Conservation (phyloP, 1,140 invertebrate genomes). For the Zaprionus tsacasi region DNA sequence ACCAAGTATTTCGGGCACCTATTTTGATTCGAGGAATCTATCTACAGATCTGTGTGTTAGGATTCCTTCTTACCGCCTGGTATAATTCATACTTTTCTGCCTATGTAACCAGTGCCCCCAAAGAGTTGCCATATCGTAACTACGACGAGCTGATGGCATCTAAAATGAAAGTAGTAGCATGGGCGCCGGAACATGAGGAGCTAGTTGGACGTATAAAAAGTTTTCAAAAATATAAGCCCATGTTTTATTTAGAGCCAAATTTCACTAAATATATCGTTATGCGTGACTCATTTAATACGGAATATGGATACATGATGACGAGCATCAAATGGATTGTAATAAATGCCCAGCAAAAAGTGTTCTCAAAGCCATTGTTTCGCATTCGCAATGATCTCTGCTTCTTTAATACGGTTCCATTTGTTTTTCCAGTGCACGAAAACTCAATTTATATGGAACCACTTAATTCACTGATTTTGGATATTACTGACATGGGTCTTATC, state of each 20-base stretch:
- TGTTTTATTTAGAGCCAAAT: conserved; percentile 59
- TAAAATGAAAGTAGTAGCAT: conserved; percentile 52
- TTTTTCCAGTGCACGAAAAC: conserved; percentile 71
- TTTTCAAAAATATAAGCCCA: conserved; percentile 62
- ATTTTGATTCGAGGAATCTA: conserved; percentile 62
- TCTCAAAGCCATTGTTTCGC: conserved; percentile 62
- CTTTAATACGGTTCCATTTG: conserved; percentile 68
- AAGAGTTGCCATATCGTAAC: conserved; percentile 42
- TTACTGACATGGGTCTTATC: conserved; percentile 53
- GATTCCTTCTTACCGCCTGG: conserved; percentile 71
- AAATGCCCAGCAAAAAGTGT: conserved; percentile 71
- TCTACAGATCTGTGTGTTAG: conserved; percentile 68
- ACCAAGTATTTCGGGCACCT: conserved; percentile 55
- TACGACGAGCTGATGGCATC: conserved; percentile 70
- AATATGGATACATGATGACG: conserved; percentile 68
- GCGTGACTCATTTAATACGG: conserved; percentile 59
- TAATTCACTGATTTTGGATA: conserved; percentile 52
- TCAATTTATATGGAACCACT: conserved; percentile 66
- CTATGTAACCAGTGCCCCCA: conserved; percentile 69
- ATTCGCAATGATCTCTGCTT: conserved; percentile 68
- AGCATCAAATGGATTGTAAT: conserved; percentile 63
- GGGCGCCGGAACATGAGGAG: conserved; percentile 63
- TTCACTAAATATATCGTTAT: conserved; percentile 48
- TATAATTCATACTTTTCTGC: conserved; percentile 78
- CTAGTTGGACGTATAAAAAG: conserved; percentile 46